A percentile compares a stretch with the other conserved stretches of the same genome.
These are phyloP conservation scores for Balearica regulorum DNA, from an alignment of 2,797 vertebrate genomes.

Conservation along the genomic window DNA sequence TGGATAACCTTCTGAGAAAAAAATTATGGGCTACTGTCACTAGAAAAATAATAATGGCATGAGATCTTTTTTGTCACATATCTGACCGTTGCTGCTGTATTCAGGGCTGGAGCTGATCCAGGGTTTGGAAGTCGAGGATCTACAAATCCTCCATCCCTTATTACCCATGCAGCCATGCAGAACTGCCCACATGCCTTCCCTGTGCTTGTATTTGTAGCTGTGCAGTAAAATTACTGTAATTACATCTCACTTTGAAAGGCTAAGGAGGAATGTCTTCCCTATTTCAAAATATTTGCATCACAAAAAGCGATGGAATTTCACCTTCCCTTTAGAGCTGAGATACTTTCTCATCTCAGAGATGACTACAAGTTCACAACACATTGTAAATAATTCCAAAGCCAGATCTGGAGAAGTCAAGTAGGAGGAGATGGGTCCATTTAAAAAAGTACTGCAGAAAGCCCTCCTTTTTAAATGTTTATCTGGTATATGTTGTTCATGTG, in stretches of 20 bases:
- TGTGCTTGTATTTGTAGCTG: not conserved
- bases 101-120: not conserved
- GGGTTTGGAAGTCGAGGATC: not conserved
- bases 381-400: not conserved
- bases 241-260: constrained; percentile 3
- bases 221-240: constrained; percentile 19
- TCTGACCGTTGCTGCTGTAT: not conserved
- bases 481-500: not conserved
- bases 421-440: not conserved
- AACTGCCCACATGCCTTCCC: not conserved
- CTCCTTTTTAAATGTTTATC: not conserved
- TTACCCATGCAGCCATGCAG: not conserved
- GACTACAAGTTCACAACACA: not conserved
- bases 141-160: not conserved
- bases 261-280: not conserved
- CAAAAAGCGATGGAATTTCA: not conserved
- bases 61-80: not conserved
- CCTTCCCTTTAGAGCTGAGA: not conserved
- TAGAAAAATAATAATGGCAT: not conserved
- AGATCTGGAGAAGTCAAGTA: not conserved
- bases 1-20: not conserved
- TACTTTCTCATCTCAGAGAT: not conserved
- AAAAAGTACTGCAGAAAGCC: not conserved
- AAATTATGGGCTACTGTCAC: not conserved
- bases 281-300: constrained; percentile 38